phyloP scores from a whole-genome alignment of 2,888 invertebrate genomes.

The Drosophila meridiana region DNA sequence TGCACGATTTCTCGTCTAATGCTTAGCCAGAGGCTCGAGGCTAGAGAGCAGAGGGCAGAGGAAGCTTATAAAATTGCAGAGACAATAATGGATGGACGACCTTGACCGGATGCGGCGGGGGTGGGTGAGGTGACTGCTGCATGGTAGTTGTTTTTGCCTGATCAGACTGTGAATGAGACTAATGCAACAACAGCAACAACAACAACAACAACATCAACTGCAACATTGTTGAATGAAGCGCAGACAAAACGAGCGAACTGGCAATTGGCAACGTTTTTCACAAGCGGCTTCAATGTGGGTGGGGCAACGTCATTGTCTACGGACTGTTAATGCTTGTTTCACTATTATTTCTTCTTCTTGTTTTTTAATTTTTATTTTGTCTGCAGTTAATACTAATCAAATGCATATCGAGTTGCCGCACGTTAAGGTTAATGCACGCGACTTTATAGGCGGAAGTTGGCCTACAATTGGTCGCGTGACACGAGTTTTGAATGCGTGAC shows the following conservation, averaged over 20 bases:
- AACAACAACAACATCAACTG: constrained; percentile 33
- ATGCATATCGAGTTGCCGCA: constrained; percentile 48
- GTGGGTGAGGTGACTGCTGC: constrained; percentile 11
- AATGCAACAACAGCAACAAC: constrained; percentile 23
- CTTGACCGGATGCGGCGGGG: background rate
- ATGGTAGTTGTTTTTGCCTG: constrained; percentile 37
- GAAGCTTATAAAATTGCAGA: constrained; percentile 2
- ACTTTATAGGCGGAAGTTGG: constrained; percentile 63
- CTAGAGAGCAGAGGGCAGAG: background rate
- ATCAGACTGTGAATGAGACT: constrained; percentile 38
- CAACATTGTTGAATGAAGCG: constrained; percentile 75
- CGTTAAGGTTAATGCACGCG: constrained; percentile 72
- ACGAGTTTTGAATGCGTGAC: constrained; percentile 9
- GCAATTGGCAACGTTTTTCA: constrained; percentile 49
- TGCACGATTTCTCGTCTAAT: constrained; percentile 56
- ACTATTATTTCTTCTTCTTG: constrained; percentile 5
- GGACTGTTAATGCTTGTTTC: constrained; percentile 28
- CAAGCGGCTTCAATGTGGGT: constrained; percentile 55
- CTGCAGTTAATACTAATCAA: constrained; percentile 16
- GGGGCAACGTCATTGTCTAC: constrained; percentile 64
- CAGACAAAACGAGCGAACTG: constrained; percentile 24
- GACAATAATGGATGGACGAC: constrained; percentile 8
- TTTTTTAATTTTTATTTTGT: constrained; percentile 14
- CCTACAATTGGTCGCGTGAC: constrained; percentile 3
- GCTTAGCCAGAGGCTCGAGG: background rate